Evolutionary conservation across 2,888 invertebrate genomes (phyloP), one percentile per base, ranked within the genome.

Genomic region (Lasioglossum zephyrum): DNA sequence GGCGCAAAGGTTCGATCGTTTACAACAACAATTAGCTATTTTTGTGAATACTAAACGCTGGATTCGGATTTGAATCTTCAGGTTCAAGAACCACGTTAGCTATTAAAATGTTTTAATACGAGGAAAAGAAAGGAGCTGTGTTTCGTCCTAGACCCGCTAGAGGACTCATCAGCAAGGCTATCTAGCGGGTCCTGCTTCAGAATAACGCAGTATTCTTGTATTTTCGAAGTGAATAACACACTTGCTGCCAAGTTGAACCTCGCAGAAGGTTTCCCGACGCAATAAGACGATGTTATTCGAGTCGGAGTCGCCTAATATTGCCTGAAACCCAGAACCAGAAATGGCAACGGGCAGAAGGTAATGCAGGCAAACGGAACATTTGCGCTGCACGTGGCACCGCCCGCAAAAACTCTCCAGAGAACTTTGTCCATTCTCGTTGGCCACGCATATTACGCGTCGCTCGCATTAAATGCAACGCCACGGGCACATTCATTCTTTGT

Each of bases 351-450:
- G 39, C 41, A 31, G 76, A 74, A 80, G 66, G 80, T 77, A 39
- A 11, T n/a, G 36, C 13, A 49, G 16, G n/a, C 57, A 81, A 41
- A 70, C 74, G 86, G 69, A 87, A 89, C 90, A 90, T 90, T 90
- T 90, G 90, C 87, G 76, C 83, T 80, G 87, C 90, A 90, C 84
- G 89, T 90, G 90, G 84, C 77, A 82, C 73, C 53, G 76, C 36
- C 22, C 49, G 87, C 81, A 89, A 89, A 88, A 89, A 87, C 69
- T 4, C 76, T 77, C 8, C 53, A 39, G 31, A 49, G 78, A 87
- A 80, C 75, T 85, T 70, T 18, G 81, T 81, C 74, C 85, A 87
- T 89, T 84, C 86, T 82, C 44, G 53, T 49, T 69, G 69, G 74
- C 75, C 82, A 76, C 73, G 60, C 77, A 53, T 49, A 73, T 31